These are phyloP conservation scores for Dicyrtomina minuta DNA, from an alignment of 2,888 invertebrate species.

Conservation along the genomic window DNA sequence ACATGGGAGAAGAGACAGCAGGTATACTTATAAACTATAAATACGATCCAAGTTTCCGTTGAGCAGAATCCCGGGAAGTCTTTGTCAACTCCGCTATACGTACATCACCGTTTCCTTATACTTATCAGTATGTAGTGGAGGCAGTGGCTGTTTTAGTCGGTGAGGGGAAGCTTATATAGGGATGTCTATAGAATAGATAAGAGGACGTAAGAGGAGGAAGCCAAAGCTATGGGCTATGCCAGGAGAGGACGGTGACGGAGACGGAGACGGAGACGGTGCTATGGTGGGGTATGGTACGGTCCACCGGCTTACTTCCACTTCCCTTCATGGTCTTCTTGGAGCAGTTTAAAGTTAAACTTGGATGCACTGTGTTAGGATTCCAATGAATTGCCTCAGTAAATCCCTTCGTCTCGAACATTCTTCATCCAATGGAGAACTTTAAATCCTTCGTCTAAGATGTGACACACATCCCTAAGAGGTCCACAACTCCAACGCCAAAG, in stretches of 20 bases:
- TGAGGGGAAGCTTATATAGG: neutral
- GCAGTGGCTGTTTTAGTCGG: neutral
- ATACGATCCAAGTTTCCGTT: slow-evolving; percentile 12
- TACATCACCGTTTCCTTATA: neutral
- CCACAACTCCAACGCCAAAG: neutral
- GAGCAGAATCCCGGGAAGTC: slow-evolving; percentile 2
- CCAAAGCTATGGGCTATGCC: too few species aligned
- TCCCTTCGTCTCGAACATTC: slow-evolving; percentile 35
- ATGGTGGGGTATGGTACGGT: too few species aligned
- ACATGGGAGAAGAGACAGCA: slow-evolving; percentile 16
- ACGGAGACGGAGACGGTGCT: slow-evolving; percentile 1
- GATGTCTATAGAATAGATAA: neutral
- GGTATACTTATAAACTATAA: slow-evolving; percentile 10
- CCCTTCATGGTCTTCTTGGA: slow-evolving; percentile 8
- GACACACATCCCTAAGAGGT: slow-evolving; percentile 8
- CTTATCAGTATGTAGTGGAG: neutral
- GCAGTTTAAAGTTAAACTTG: neutral
- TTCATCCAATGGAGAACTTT: slow-evolving; percentile 29
- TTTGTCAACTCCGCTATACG: slow-evolving; percentile 7
- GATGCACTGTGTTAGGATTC: slow-evolving; percentile 20
- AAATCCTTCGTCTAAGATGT: slow-evolving; percentile 20
- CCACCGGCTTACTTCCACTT: slow-evolving; percentile 19
- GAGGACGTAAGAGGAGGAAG: slow-evolving; percentile 3
- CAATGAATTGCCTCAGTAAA: slow-evolving; percentile 37
- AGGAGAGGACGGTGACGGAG: neutral